A percentile compares a stretch with the other conserved stretches of the same genome.
Conservation (phyloP, 2,888 invertebrate genomes). For the Panzeria rudis region DNA sequence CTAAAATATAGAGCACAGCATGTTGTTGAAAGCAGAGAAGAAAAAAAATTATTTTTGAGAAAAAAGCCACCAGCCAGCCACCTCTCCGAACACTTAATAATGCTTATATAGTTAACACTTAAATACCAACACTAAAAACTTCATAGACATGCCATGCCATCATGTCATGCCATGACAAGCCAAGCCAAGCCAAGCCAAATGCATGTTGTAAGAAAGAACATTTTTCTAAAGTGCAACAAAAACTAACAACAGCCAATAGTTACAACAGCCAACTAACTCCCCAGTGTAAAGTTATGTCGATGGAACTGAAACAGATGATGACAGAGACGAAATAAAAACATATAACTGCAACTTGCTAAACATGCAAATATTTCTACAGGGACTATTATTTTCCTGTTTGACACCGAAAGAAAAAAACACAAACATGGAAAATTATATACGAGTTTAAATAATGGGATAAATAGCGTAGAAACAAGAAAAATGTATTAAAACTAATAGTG, state of each 20-base stretch:
- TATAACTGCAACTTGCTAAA: constrained; percentile 16
- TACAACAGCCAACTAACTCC: constrained; percentile 35
- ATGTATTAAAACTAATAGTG: constrained; percentile 53
- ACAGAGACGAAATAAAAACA: constrained; percentile 4
- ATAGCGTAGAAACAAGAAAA: constrained; percentile 27
- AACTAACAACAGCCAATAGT: constrained; percentile 26
- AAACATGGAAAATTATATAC: constrained; percentile 37
- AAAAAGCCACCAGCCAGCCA: constrained; percentile 29
- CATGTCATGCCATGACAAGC: constrained; percentile 12
- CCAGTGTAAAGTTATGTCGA: constrained; percentile 39
- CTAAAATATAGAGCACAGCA: constrained; percentile 61
- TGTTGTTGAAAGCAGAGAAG: constrained; percentile 34
- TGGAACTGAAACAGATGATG: constrained; percentile 21
- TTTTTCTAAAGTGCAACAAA: constrained; percentile 25
- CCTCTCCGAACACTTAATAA: constrained; percentile 63
- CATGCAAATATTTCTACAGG: constrained; percentile 67
- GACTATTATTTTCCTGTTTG: constrained; percentile 48
- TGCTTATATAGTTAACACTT: constrained; percentile 68
- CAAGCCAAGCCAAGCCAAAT: not conserved
- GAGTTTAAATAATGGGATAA: constrained; percentile 29
- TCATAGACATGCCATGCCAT: constrained; percentile 34
- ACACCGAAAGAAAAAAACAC: not conserved
- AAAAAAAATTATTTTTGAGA: not conserved
- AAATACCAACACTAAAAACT: constrained; percentile 47
- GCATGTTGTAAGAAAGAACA: constrained; percentile 16